Evolutionary conservation across 2,797 vertebrate genomes (phyloP), one percentile per base, ranked within the genome.

Genomic region (Pipistrellus nathusii): DNA sequence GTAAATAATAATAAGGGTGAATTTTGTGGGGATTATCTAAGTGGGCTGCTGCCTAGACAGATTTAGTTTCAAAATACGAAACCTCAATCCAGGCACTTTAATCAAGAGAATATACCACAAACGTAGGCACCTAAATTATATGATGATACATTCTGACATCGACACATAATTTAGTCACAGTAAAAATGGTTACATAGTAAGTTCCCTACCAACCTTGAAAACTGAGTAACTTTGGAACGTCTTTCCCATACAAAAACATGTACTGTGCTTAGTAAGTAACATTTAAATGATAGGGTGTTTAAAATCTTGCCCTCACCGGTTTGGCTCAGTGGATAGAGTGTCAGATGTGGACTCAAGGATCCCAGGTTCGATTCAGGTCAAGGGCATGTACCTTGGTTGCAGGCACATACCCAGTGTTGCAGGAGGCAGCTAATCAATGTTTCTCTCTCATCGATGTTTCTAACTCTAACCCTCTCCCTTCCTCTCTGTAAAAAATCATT

Each of bases 31-130:
- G 5, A 55, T 82, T 75, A 92, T n/a, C 5, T 55, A 90, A 81
- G 5, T 80, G 14, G 11, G 27, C 25, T 90, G 66, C 32, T 41
- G 18, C 69, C 51, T 55, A 85, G 85, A 83, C 48, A 88, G 21
- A 73, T 69, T 81, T 85, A 71, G 21, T 69, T 89, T 89, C n/a
- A 92, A 94, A 91, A 68, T 35, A 72, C 4, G 88, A 68, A 93
- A 64, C 9, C n/a, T 88, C 46, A 76, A 72, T 23, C 30, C 21
- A 53, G 21, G 14, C 14, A 82, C 75, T 87, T 80, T 32, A 66
- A 51, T 23, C 69, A 75, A 88, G 53, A 88, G 11, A 80, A 93
- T 32, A 38, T 68, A 86, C 48, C 46, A 94, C 38, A 82, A 68
- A 89, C 20, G 13, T 82, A 41, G 30, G 3, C 55, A 20, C 25